Evolutionary conservation across 2,797 vertebrate genomes (phyloP), one percentile per base, ranked within the genome.

Genomic region (Diplodus puntazzo): DNA sequence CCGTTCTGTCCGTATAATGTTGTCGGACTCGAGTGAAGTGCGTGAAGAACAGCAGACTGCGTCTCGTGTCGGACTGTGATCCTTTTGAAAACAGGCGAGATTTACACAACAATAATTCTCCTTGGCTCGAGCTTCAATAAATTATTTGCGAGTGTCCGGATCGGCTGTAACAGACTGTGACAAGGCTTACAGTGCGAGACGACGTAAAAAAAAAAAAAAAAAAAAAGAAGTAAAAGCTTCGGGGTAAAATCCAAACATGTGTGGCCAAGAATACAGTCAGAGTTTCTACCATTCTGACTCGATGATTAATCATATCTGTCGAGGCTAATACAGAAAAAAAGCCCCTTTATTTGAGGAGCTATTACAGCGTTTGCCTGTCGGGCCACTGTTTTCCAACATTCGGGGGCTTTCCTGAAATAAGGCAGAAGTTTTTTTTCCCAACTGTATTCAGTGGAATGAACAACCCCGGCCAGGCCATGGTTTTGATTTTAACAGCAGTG

Each of bases 401-500:
- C 17, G 21, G 78, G 34, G 71, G 53, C 54, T 72, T 88, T 88
- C 76, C 84, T 87, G 60, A 43, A 87, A 83, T 70, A 65, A 85
- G 54, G 62, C 57, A 59, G 66, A 78, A n/a, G 61, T 82, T 83
- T 80, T 82, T 83, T 80, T 78, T 79, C 80, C 80, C 84, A 74
- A 81, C 79, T 79, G 82, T 69, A 13, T 81, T 90, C 59, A 16
- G 71, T 45, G 77, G 87, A 87, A 88, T 81, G 88, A 86, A 74
- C 89, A 75, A 85, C 93, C 81, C 90, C 80, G 94, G 95, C 96
- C 96, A 95, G 96, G 95, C 94, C 94, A 92, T 93, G 95, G 95
- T 96, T 97, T 97, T 95, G 95, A 95, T 96, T 97, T 97, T 97
- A 97, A 96, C 96, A 96, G 96, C 97, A 96, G 96, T 92, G 94